Conservation (phyloP, 2,113 vertebrate species). For the Craseonycteris thonglongyai region DNA sequence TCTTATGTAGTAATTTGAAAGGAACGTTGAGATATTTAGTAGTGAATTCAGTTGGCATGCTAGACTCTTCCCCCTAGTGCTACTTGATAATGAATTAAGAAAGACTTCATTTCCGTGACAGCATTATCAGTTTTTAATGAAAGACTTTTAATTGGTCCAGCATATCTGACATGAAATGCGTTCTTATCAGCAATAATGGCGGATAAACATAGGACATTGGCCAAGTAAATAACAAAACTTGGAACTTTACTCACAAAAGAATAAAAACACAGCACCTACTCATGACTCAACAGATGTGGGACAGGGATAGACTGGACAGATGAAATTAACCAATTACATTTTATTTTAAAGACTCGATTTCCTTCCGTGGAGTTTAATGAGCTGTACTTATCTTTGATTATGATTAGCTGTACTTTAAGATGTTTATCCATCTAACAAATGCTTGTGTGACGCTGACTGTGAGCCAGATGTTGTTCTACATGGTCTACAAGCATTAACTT, state of each 20-base stretch:
- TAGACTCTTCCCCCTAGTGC: neutral
- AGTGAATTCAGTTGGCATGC: neutral
- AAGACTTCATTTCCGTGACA: conserved; percentile 2
- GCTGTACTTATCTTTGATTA: neutral
- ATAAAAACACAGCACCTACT: neutral
- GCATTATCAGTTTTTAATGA: neutral
- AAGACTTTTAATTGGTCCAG: neutral
- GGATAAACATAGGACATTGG: neutral
- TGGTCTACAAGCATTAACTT: neutral
- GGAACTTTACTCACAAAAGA: neutral
- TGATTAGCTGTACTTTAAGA: neutral
- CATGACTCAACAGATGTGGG: neutral
- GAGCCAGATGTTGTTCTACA: neutral
- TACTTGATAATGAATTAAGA: neutral
- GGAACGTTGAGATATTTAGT: neutral
- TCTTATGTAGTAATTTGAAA: neutral
- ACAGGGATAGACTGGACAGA: neutral
- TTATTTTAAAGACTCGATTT: neutral
- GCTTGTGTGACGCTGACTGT: neutral
- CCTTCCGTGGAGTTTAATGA: neutral
- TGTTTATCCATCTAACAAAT: neutral
- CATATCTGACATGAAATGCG: neutral
- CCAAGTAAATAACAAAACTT: neutral
- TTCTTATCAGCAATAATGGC: neutral
- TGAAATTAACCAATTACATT: neutral